These are phyloP conservation scores for Drosophila watanabei DNA, from an alignment of 1,140 invertebrate genomes.

Conservation along the genomic window DNA sequence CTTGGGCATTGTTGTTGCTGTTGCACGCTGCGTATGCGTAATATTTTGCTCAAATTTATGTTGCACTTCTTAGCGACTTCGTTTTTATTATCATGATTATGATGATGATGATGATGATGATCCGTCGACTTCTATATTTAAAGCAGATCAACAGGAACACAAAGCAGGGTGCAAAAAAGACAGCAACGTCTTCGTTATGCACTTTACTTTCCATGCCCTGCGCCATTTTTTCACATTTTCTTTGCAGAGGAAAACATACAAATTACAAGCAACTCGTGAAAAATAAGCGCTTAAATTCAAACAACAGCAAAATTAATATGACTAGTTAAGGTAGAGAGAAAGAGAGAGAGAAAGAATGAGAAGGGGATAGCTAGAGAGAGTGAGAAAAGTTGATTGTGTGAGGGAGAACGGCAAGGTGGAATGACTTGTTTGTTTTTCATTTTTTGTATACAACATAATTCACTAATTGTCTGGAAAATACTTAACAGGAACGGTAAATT, in stretches of 20 bases:
- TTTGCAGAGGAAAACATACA: background rate
- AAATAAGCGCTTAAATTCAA: constrained; percentile 7
- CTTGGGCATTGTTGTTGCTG: constrained; percentile 24
- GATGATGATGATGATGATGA: constrained; percentile 7
- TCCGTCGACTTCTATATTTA: constrained; percentile 67
- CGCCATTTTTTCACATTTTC: constrained; percentile 3
- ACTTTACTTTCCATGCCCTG: constrained; percentile 13
- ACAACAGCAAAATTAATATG: constrained; percentile 9
- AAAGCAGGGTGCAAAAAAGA: constrained; percentile 17
- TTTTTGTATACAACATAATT: background rate
- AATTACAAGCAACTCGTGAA: constrained; percentile 5
- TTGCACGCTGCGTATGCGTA: constrained; percentile 75
- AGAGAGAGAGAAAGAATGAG: background rate
- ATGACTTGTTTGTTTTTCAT: constrained; percentile 1
- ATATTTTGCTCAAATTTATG: constrained; percentile 79
- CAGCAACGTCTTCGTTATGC: constrained; percentile 28
- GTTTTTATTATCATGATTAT: constrained; percentile 75
- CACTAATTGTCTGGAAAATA: background rate
- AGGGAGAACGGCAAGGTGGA: background rate
- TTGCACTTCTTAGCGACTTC: constrained; percentile 78
- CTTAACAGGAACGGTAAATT: background rate
- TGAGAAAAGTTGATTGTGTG: background rate
- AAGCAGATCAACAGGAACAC: constrained; percentile 46
- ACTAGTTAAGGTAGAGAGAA: background rate
- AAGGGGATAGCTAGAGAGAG: background rate